Base-by-base conservation (phyloP, 1,140 invertebrate genomes). In the Atta texana region DNA sequence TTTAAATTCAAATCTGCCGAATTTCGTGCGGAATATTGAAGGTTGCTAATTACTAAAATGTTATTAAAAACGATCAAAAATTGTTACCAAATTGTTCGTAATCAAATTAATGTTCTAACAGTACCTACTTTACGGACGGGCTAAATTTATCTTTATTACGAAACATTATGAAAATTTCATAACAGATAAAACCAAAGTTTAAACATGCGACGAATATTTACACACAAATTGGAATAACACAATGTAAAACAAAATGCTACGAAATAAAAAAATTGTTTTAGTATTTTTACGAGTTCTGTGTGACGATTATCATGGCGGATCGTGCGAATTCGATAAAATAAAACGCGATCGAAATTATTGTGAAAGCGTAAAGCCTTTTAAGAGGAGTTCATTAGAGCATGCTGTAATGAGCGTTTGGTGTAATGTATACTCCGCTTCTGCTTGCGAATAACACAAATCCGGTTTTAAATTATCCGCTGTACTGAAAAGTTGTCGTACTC, bases 331-430 rank as follows among this genome's bases (percentile, higher is more conserved):
- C 31, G 6, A 31, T 49, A 21, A 49, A 84, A 84, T 55, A 84
- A 84, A 75, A 61, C 12, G 10, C 55, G 18, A 69, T 82, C 55
- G 80, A 82, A 72, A 82, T 84, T 84, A 84, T 53, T 57, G 69
- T 51, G 55, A 84, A 84, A 84, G 28, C 55, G 24, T 44, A 55
- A 74, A 84, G 69, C 34, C 69, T 84, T 63, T 84, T 84, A 84
- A 84, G 31, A 21, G n/a, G 7, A 59, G 10, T 61, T 84, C 39
- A 75, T 75, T 75, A 75, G 80, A 84, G 69, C 39, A n/a, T 75
- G 24, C 10, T 44, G 51, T 21, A 81, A 21, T 24, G 24, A 24
- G 24, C 16, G 55, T 84, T 84, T 74, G 24, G 24, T 61, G 18
- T 39, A 5, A 82, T 71, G 44, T 59, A 10, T 21, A 51, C 18